Evolutionary conservation across 2,797 vertebrate genomes (phyloP).

Genomic region (Rhodeus uyekii): DNA sequence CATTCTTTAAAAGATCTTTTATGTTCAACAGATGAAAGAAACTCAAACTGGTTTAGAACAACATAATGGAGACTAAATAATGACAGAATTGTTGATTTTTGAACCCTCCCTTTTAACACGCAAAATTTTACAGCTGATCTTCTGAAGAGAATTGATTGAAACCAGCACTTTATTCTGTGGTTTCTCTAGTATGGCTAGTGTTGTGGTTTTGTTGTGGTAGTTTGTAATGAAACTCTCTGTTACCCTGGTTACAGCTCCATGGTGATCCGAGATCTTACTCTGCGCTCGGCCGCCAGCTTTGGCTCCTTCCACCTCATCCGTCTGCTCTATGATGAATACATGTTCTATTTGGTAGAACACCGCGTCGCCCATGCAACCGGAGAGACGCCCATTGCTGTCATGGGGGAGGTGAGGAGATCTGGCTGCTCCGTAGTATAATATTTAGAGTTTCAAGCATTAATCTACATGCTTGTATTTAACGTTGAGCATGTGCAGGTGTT

Average conservation of each 20-base stretch:
- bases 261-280: conserved; percentile 97
- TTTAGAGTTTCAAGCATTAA: neutral
- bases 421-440: neutral
- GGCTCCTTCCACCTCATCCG: conserved; percentile 98
- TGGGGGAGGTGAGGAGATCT: conserved; percentile 90
- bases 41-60: too few species aligned
- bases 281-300: conserved; percentile 95
- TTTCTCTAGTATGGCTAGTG: neutral
- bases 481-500: neutral
- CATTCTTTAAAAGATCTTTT: too few species aligned
- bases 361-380: conserved; percentile 93
- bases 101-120: neutral
- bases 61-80: too few species aligned
- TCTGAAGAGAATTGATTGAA: conserved; percentile 6
- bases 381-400: conserved; percentile 96
- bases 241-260: conserved; percentile 83
- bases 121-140: neutral
- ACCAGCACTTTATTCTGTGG: neutral
- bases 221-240: conserved; percentile 36
- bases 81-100: too few species aligned
- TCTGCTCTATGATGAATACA: conserved; percentile 97
- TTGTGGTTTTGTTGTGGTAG: neutral
- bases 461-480: neutral
- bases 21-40: too few species aligned
- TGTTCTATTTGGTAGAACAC: conserved; percentile 99